These are phyloP conservation scores for Hoplostethus atlanticus DNA, from an alignment of 2,797 vertebrate species.

Conservation along the genomic window DNA sequence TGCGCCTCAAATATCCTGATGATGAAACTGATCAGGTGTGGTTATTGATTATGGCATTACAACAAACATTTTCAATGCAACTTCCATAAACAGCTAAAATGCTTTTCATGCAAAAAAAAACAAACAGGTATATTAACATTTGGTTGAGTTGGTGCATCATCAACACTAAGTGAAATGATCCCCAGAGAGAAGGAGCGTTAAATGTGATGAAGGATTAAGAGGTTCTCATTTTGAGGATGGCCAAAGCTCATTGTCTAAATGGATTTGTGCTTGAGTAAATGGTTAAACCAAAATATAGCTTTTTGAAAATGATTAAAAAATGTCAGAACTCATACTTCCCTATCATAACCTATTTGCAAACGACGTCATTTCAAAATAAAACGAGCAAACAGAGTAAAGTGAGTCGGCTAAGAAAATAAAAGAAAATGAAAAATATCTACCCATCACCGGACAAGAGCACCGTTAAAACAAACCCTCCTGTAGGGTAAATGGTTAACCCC, in stretches of 20 bases:
- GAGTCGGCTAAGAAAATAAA: neutral
- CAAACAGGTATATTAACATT: neutral
- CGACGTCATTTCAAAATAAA: neutral
- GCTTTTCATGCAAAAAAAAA: neutral
- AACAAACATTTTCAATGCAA: neutral
- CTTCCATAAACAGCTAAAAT: neutral
- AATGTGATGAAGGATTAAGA: conserved; percentile 33
- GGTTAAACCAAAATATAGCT: conserved; percentile 10
- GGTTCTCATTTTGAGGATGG: conserved; percentile 41
- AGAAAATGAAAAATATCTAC: neutral
- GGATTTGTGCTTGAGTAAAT: conserved; percentile 54
- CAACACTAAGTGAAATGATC: conserved; percentile 5
- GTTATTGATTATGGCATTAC: neutral
- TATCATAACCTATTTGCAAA: neutral
- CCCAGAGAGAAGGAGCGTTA: conserved; percentile 25
- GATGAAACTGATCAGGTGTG: neutral
- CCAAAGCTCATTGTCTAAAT: conserved; percentile 52
- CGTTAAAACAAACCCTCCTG: conserved; percentile 9
- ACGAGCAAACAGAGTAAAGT: neutral
- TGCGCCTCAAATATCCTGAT: no score
- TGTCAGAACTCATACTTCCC: neutral
- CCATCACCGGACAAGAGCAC: neutral
- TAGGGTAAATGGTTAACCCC: conserved; percentile 14
- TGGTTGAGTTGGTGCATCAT: neutral
- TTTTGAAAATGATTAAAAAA: no score